Evolutionary conservation across 2,888 invertebrate genomes (phyloP).

Genomic region (Caenorhabditis sp.): DNA sequence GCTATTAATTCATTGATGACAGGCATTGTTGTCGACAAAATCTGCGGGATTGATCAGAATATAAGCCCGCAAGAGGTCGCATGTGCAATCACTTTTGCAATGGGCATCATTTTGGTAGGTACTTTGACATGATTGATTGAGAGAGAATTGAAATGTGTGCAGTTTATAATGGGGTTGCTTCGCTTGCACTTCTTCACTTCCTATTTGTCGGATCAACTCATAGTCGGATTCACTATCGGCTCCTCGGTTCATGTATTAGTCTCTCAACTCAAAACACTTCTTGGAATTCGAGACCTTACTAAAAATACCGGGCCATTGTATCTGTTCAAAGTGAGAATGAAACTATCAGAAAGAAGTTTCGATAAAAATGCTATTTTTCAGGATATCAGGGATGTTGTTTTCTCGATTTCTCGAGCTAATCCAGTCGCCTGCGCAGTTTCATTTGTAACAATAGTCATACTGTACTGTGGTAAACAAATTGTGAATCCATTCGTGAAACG

Average conservation of each 20-base stretch:
- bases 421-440: slow-evolving; percentile 77
- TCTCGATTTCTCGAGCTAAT: slow-evolving; percentile 76
- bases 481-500: slow-evolving; percentile 73
- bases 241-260: slow-evolving; percentile 74
- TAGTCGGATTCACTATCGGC: slow-evolving; percentile 74
- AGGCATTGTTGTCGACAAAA: slow-evolving; percentile 54
- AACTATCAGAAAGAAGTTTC: too few species aligned
- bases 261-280: slow-evolving; percentile 73
- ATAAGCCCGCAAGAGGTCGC: slow-evolving; percentile 76
- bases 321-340: slow-evolving; percentile 70
- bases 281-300: slow-evolving; percentile 71
- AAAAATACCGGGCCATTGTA: slow-evolving; percentile 72
- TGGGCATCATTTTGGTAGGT: slow-evolving; percentile 80
- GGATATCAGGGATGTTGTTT: slow-evolving; percentile 74
- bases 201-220: slow-evolving; percentile 71
- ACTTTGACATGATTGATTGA: background rate
- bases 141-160: background rate
- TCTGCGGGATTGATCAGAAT: background rate
- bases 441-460: slow-evolving; percentile 60
- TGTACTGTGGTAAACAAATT: slow-evolving; percentile 71
- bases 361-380: too few species aligned
- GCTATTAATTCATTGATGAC: slow-evolving; percentile 87
- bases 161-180: slow-evolving; percentile 83
- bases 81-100: slow-evolving; percentile 80
- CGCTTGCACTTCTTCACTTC: slow-evolving; percentile 73